These are phyloP conservation scores for Catostylus mosaicus DNA, from an alignment of 30 jellyfish, hydroid and myxozoan genomes.

Conservation along the genomic window DNA sequence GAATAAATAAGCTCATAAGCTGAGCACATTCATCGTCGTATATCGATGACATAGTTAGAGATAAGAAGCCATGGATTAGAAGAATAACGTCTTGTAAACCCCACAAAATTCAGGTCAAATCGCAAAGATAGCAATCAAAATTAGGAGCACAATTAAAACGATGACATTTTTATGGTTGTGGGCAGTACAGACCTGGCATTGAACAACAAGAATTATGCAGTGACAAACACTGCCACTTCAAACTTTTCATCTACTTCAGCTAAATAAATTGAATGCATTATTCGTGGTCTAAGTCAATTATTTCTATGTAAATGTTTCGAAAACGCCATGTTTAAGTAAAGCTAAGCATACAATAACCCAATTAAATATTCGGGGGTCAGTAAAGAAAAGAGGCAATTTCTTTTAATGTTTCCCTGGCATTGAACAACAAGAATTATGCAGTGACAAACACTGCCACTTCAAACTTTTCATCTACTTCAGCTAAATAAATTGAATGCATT, in stretches of 20 bases:
- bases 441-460: not conserved
- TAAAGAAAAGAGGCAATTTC: no score
- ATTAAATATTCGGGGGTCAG: no score
- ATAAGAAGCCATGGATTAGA: slow-evolving; percentile 33
- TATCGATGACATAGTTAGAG: slow-evolving; percentile 24
- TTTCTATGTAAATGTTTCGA: no score
- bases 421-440: not conserved
- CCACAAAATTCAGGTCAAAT: slow-evolving; percentile 37
- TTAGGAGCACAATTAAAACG: slow-evolving; percentile 7
- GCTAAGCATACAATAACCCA: no score
- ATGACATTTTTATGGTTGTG: slow-evolving; percentile 40
- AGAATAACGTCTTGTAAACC: slow-evolving; percentile 14
- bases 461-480: not conserved
- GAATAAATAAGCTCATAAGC: slow-evolving; percentile 34
- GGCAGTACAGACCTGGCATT: slow-evolving; percentile 35
- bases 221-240: not conserved
- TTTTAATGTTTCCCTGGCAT: no score
- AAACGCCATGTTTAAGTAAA: no score
- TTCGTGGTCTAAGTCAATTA: no score
- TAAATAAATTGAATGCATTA: not conserved
- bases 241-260: not conserved
- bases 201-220: not conserved
- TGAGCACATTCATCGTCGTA: slow-evolving; percentile 38
- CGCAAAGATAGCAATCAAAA: slow-evolving; percentile 8
- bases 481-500: not conserved